phyloP scores from a whole-genome alignment of 2,888 invertebrate species.

The Crepidodera aurea region DNA sequence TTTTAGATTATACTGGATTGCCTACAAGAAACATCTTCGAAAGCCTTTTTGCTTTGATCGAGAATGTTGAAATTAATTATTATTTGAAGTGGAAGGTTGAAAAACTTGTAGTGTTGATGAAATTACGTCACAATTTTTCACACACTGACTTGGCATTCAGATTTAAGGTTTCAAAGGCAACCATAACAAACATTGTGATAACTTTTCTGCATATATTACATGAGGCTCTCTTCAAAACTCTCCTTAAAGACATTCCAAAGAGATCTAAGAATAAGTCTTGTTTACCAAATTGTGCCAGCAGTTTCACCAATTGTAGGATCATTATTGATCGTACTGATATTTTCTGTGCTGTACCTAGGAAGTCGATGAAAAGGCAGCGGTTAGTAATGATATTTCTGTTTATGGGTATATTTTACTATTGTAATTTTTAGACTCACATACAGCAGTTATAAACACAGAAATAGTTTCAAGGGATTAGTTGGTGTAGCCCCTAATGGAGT shows the following conservation, averaged over 20 bases:
- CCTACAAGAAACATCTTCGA: background rate
- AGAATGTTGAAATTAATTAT: slow-evolving; percentile 5
- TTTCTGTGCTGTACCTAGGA: background rate
- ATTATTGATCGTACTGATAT: background rate
- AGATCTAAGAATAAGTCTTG: background rate
- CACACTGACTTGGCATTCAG: background rate
- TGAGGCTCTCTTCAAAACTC: background rate
- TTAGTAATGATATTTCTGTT: background rate
- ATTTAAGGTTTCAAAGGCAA: background rate
- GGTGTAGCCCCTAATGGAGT: slow-evolving; percentile 10
- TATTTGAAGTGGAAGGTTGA: slow-evolving; percentile 9
- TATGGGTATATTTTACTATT: background rate
- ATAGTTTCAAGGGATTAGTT: background rate
- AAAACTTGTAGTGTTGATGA: slow-evolving; percentile 7
- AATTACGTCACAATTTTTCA: background rate
- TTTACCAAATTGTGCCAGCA: background rate
- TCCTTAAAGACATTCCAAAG: background rate
- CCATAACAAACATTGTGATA: background rate
- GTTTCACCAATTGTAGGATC: background rate
- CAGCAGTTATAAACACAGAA: background rate
- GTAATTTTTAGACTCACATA: background rate
- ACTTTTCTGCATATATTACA: background rate
- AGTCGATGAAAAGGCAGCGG: background rate
- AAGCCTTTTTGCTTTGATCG: background rate
- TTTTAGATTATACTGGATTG: slow-evolving; percentile 1